phyloP scores from a whole-genome alignment of 1,140 invertebrate species.

The Listronotus bonariensis region DNA sequence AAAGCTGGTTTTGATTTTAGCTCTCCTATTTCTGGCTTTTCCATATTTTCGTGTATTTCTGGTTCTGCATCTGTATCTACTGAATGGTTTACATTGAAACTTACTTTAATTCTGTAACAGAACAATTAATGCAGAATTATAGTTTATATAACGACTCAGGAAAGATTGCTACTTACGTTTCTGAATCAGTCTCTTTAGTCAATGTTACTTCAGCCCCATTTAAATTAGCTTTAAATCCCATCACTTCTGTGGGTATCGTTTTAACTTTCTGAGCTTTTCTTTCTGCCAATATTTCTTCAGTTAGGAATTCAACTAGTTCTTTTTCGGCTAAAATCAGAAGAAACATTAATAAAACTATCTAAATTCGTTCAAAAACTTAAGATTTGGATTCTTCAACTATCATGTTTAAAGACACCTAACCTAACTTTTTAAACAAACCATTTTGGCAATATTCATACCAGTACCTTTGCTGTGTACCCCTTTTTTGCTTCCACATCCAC shows the following conservation, averaged over 20 bases:
- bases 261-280: conserved; percentile 78
- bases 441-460: background rate
- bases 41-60: conserved; percentile 65
- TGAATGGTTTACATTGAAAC: conserved; percentile 88
- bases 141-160: too few species aligned
- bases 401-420: background rate
- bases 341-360: conserved; percentile 21
- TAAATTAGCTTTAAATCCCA: conserved; percentile 76
- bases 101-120: conserved; percentile 73
- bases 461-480: conserved; percentile 73
- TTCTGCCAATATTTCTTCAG: conserved; percentile 87
- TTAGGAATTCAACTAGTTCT: conserved; percentile 83
- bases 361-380: too few species aligned
- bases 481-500: conserved; percentile 62
- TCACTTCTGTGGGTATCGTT: conserved; percentile 73
- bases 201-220: conserved; percentile 80
- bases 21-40: conserved; percentile 75
- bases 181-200: conserved; percentile 71
- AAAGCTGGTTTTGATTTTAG: conserved; percentile 88
- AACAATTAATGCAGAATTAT: too few species aligned
- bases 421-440: background rate
- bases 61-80: conserved; percentile 77
- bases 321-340: conserved; percentile 69
- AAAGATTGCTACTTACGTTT: conserved; percentile 73
- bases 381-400: too few species aligned